phyloP scores from a whole-genome alignment of 2,888 invertebrate genomes.

The Mesorhabditis spiculigera region DNA sequence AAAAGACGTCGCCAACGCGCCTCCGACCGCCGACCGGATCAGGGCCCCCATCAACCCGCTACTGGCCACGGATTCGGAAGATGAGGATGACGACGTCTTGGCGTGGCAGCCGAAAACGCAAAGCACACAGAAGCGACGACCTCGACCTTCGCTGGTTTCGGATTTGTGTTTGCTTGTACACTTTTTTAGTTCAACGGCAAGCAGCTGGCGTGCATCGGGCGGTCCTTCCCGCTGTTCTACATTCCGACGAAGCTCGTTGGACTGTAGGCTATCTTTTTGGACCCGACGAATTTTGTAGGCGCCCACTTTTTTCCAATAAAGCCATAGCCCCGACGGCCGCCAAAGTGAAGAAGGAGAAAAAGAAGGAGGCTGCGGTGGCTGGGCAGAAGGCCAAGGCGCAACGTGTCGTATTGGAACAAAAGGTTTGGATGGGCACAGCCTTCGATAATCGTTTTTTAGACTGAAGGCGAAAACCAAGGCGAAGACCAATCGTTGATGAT shows the following conservation, averaged over 20 bases:
- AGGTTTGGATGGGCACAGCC: neutral
- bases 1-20: no score
- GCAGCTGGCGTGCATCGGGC: neutral
- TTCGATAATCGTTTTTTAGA: neutral
- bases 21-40: no score
- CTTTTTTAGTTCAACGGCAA: neutral
- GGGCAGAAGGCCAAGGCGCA: no score
- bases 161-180: neutral
- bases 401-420: neutral
- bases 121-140: neutral
- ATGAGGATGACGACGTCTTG: no score
- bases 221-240: no score
- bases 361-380: neutral
- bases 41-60: no score
- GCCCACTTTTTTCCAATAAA: neutral
- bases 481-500: neutral
- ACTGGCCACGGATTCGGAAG: no score
- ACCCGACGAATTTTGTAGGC: neutral
- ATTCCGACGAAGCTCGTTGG: neutral
- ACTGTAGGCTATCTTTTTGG: neutral
- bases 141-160: no score
- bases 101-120: no score
- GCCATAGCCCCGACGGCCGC: neutral
- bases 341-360: conserved; percentile 4
- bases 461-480: neutral